Evolutionary conservation across 2,888 invertebrate species (phyloP).

Genomic region (Epistrophe eligans): DNA sequence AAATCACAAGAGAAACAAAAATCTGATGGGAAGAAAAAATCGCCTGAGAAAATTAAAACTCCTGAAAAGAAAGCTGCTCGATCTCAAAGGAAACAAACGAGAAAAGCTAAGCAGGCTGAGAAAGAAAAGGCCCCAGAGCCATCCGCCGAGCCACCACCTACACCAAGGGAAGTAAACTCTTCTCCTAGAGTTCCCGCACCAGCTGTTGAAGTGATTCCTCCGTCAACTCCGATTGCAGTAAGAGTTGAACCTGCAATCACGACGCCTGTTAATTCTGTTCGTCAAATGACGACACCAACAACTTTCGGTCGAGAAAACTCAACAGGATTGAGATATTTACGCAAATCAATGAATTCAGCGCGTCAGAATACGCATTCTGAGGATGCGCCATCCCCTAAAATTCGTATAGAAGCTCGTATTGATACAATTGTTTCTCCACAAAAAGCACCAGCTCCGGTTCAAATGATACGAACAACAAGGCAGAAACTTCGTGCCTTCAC

Average conservation of each 20-base stretch:
- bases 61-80: not conserved
- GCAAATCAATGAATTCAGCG: constrained; percentile 78
- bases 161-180: not conserved
- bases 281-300: constrained; percentile 76
- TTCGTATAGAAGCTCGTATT: constrained; percentile 78
- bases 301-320: constrained; percentile 79
- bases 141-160: constrained; percentile 31
- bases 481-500: constrained; percentile 44
- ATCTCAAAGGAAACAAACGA: constrained; percentile 22
- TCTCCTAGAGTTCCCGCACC: not conserved
- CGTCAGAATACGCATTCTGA: constrained; percentile 65
- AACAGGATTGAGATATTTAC: constrained; percentile 77
- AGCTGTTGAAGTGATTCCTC: constrained; percentile 48
- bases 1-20: constrained; percentile 13
- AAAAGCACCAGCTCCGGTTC: constrained; percentile 41
- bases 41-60: constrained; percentile 31
- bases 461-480: constrained; percentile 24
- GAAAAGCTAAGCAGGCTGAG: constrained; percentile 3
- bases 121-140: constrained; percentile 18
- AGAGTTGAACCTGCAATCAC: not conserved
- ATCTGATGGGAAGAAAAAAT: constrained; percentile 17
- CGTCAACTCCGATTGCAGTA: constrained; percentile 8
- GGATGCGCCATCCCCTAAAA: constrained; percentile 77
- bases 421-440: constrained; percentile 76
- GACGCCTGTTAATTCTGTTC: constrained; percentile 7